Evolutionary conservation across 2,113 vertebrate species (phyloP), one percentile per base, ranked within the genome.

Genomic region (Lagopus muta): DNA sequence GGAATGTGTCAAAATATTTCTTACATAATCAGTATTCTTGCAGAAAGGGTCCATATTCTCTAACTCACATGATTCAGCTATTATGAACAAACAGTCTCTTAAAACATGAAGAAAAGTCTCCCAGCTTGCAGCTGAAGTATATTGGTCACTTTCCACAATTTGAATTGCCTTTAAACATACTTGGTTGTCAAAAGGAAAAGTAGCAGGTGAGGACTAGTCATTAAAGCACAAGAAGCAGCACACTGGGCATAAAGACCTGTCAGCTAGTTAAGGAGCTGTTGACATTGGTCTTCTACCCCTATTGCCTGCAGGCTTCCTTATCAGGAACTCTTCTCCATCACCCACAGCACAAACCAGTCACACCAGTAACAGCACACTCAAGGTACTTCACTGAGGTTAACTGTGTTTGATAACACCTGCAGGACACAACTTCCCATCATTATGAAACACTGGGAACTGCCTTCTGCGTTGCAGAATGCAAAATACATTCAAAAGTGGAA

Each of bases 181-280:
- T 90, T 30, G 32, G 27, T 54, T 86, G 82, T 82, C 79, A 88
- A 58, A 40, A 75, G 58, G 18, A 54, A 38, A 75, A 72, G 54
- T 1, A 48, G 7, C 24, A 66, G 81, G 47, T 57, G 71, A 73
- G 21, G 82, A 93, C 83, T 89, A 61, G 81, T 66, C 82, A 71
- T 61, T 77, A 75, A 32, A 66, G 52, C 66, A 88, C 97, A 95
- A 93, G 96, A 12, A 93, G 65, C 89, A 89, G 92, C 96, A 90
- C 34, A 92, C 73, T 94, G 75, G 76, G 82, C 85, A 76, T 43
- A 28, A 16, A 85, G 78, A 50, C 60, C 80, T 15, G 54, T 80
- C 77, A 86, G 55, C 70, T 71, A 70, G 17, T 77, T 72, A 38
- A 40, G 69, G 18, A 27, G 88, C 50, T 84, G 82, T 88, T 91